Conservation (phyloP, 2,113 vertebrate genomes). For the Laticauda laticaudata region DNA sequence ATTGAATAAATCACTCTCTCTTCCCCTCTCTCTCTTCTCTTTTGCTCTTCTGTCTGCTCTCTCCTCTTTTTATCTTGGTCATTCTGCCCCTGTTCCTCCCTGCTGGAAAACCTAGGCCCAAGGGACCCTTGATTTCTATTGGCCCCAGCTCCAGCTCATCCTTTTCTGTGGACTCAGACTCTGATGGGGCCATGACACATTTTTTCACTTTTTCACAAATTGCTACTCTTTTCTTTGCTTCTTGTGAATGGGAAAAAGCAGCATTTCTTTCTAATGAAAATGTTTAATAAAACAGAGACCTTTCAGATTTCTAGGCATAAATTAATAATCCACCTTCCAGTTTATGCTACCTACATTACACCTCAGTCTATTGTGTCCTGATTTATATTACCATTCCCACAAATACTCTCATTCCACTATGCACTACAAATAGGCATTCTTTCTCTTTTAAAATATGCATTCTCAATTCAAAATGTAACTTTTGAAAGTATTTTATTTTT, state of each 20-base stretch:
- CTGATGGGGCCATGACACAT: no score
- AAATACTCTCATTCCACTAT: not conserved
- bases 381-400: not conserved
- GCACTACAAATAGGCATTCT: not conserved
- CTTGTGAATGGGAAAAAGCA: not conserved
- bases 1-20: not conserved
- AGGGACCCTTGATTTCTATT: no score
- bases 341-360: not conserved
- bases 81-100: no score
- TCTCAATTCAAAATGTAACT: not conserved
- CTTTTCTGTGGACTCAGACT: no score
- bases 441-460: not conserved
- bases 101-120: no score
- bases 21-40: no score
- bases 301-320: not conserved
- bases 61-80: no score
- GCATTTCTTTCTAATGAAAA: not conserved
- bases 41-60: no score
- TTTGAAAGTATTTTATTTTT: not conserved
- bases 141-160: no score
- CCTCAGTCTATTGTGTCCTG: not conserved
- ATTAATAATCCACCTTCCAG: not conserved
- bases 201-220: not conserved
- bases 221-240: not conserved
- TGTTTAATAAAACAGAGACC: not conserved